Conservation (phyloP, 2,797 vertebrate genomes). For the Pangasius djambal region DNA sequence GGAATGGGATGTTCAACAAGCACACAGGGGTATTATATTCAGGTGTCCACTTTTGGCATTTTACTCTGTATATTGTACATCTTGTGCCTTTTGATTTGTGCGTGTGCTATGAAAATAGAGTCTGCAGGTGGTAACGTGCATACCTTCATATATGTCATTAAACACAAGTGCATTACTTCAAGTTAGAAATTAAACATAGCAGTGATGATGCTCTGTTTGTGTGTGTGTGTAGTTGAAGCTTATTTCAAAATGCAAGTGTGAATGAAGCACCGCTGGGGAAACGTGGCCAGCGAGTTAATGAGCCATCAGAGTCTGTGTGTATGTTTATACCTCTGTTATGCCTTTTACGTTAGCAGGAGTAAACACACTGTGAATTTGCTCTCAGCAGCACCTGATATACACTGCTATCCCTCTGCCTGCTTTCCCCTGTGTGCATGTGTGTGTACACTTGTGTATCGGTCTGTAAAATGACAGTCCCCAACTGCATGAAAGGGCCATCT, state of each 20-base stretch:
- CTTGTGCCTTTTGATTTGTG: not conserved
- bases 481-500: constrained; percentile 32
- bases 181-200: not conserved
- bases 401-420: not conserved
- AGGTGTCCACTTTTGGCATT: not conserved
- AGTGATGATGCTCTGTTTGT: not conserved
- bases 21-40: not conserved
- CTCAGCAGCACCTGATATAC: constrained; percentile 56
- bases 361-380: constrained; percentile 47
- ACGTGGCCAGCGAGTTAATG: constrained; percentile 60
- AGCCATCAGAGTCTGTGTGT: constrained; percentile 39
- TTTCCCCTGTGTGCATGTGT: constrained; percentile 48
- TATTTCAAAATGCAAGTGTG: constrained; percentile 25
- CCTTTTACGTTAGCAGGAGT: constrained; percentile 57
- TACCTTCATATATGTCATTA: not conserved
- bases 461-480: constrained; percentile 39
- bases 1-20: not conserved
- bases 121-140: not conserved
- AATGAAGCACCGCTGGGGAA: constrained; percentile 68
- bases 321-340: constrained; percentile 36
- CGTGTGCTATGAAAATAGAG: not conserved
- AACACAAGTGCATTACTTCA: not conserved
- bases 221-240: not conserved
- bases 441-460: constrained; percentile 34
- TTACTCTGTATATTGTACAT: not conserved